phyloP scores from a whole-genome alignment of 2,797 vertebrate species.

The Ctenosaura bakeri region DNA sequence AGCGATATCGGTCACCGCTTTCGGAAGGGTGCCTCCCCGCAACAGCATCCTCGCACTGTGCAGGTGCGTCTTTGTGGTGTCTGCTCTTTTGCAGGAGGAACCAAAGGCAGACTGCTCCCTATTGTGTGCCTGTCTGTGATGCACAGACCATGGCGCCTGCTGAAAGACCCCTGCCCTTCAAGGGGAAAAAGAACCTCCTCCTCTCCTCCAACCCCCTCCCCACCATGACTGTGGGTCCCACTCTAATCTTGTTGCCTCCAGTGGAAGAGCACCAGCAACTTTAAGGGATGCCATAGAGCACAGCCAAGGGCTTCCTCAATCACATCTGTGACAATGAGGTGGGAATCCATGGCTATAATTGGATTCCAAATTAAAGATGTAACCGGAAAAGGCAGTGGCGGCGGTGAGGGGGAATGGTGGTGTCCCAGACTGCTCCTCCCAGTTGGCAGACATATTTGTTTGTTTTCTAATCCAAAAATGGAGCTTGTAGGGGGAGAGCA shows the following conservation, averaged over 20 bases:
- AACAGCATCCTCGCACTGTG: constrained; percentile 68
- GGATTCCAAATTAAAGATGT: constrained; percentile 29
- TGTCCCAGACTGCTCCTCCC: constrained; percentile 22
- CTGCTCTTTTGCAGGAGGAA: constrained; percentile 53
- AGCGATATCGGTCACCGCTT: constrained; percentile 73
- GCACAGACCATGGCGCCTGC: constrained; percentile 44
- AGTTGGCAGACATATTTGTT: neutral
- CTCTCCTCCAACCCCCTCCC: neutral
- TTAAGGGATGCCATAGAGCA: neutral
- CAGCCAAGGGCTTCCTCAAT: constrained; percentile 15
- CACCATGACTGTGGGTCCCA: neutral
- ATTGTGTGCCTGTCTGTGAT: constrained; percentile 46
- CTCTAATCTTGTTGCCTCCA: accelerated
- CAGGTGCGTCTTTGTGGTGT: constrained; percentile 67
- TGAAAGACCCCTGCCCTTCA: constrained; percentile 27
- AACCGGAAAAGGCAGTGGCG: neutral
- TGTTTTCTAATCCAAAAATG: neutral
- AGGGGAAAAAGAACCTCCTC: neutral
- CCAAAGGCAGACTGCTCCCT: constrained; percentile 55
- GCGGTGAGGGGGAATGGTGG: neutral
- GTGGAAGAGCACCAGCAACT: neutral
- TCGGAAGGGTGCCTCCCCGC: constrained; percentile 69
- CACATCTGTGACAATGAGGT: neutral
- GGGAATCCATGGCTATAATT: constrained; percentile 13
- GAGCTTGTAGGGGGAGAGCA: too few species aligned